These are phyloP conservation scores for Poecile atricapillus DNA, from an alignment of 2,113 vertebrate species.

Conservation along the genomic window DNA sequence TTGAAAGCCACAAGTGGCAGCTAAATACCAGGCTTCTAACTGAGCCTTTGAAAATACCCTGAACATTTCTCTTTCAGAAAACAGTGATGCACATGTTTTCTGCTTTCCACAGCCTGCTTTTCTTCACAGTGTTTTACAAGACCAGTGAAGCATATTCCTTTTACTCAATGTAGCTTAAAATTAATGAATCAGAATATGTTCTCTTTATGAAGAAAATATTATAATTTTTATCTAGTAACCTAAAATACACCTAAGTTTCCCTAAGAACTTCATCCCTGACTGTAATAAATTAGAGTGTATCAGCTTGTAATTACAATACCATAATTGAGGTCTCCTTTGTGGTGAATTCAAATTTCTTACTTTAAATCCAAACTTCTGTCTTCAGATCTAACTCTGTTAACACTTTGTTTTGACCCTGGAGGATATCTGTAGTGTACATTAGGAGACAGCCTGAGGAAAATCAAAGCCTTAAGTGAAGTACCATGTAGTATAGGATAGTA, in stretches of 20 bases:
- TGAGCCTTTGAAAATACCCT: neutral
- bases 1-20: neutral
- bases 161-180: neutral
- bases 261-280: neutral
- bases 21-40: neutral
- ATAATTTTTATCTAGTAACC: neutral
- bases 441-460: neutral
- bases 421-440: neutral
- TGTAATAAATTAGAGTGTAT: neutral
- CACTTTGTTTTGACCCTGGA: neutral
- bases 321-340: neutral
- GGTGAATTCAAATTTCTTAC: neutral
- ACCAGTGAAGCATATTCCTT: neutral
- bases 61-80: neutral
- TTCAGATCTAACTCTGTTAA: neutral
- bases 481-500: neutral
- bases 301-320: neutral
- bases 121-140: neutral
- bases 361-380: neutral
- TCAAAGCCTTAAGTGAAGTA: neutral
- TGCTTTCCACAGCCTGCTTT: neutral
- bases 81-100: fast-evolving
- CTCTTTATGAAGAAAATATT: neutral
- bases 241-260: neutral
- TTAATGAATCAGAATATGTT: neutral